Evolutionary conservation across 2,797 vertebrate genomes (phyloP), one percentile per base, ranked within the genome.

Genomic region (Sciurus vulgaris): DNA sequence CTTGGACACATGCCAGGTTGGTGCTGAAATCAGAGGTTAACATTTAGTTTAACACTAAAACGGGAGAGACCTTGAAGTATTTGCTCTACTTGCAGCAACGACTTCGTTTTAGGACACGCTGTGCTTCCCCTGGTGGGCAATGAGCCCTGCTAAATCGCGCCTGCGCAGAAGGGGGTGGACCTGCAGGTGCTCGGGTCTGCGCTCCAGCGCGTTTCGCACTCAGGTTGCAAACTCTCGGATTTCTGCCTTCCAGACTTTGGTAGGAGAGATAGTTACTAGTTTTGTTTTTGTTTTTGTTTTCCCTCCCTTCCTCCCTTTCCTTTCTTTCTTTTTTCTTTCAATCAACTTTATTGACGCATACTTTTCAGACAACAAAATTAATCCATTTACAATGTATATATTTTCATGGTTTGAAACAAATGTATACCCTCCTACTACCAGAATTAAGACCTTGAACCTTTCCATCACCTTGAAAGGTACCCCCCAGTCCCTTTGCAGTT

Each of bases 21-120:
- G 91, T 65, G 28, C 72, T 92, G 81, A 92, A 95, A 89, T 67
- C 15, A 78, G 70, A 94, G 47, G 35, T 86, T 70, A 88, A 79
- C 78, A 8, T 95, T 93, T 24, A 41, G 51, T 93, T 78, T 81
- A 44, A 93, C 69, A 89, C 69, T 18, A 59, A 78, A 77, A 73
- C 15, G n/a, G 83, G 84, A 72, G n/a, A 73, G 35, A 22, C 17
- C 47, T 69, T 65, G 28, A 73, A 91, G 86, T 65, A 89, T 3
- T 33, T 13, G 41, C 22, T 77, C 24, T 67, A 54, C 47, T 89
- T 47, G 26, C 20, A 91, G n/a, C 47, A 81, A 10, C 12, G 10
- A 54, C 35, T 65, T 41, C 47, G 35, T 72, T 61, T 67, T 11
- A 28, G 18, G n/a, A 38, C 76, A 47, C n/a, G 11, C 20, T 12